Evolutionary conservation across 2,113 vertebrate species (phyloP).

Genomic region (Oreocharis arfaki): DNA sequence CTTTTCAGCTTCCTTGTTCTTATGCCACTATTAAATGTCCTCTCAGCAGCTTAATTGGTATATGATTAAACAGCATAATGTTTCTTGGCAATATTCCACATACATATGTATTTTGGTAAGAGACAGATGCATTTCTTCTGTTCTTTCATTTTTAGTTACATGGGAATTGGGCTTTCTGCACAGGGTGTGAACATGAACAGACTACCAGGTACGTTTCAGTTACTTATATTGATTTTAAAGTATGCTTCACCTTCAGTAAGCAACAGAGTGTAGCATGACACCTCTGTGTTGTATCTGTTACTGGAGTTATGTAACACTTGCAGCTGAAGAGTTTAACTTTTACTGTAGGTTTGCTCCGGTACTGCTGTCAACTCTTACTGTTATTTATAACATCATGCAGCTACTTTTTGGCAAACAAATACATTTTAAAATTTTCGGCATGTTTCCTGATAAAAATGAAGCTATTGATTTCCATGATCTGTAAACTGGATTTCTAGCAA

Average conservation of each 20-base stretch:
- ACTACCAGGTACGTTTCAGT: slow-evolving; percentile 85
- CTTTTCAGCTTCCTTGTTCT: background rate
- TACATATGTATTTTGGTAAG: background rate
- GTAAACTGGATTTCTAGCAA: background rate
- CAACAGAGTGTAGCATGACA: background rate
- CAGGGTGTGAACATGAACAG: slow-evolving; percentile 99
- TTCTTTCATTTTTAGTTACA: slow-evolving; percentile 82
- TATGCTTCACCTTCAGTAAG: background rate
- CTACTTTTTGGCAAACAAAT: background rate
- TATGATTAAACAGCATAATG: background rate
- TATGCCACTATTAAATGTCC: background rate
- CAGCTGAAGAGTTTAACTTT: background rate
- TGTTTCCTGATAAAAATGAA: background rate
- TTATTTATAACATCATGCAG: background rate
- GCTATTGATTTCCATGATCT: background rate
- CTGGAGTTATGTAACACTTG: background rate
- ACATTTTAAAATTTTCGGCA: background rate
- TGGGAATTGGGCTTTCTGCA: slow-evolving; percentile 98
- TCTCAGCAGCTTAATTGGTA: background rate
- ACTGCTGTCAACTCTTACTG: background rate
- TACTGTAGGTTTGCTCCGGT: background rate
- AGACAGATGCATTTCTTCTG: slow-evolving; percentile 4
- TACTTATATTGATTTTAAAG: background rate
- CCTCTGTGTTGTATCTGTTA: background rate
- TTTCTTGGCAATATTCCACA: background rate